Conservation (phyloP, 1,140 invertebrate genomes). For the Pentalonia nigronervosa region DNA sequence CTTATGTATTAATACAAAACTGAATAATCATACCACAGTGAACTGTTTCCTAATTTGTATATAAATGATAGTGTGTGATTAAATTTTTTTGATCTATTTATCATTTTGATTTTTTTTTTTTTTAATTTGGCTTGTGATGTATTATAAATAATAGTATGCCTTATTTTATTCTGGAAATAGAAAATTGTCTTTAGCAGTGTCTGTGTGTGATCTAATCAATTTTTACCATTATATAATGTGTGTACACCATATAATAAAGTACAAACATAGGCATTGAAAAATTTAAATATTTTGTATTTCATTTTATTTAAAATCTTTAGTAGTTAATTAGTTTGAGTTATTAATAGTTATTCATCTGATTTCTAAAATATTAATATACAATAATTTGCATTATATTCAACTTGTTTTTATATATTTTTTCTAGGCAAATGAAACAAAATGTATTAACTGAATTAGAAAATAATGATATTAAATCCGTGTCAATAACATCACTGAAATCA, state of each 20-base stretch:
- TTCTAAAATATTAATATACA: neutral
- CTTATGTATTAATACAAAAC: neutral
- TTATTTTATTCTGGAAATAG: too few relatives aligned
- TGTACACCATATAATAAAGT: too few relatives aligned
- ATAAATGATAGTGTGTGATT: neutral
- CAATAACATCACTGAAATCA: neutral
- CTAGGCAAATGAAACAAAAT: slow-evolving; percentile 32
- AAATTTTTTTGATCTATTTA: too few relatives aligned
- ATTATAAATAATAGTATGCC: too few relatives aligned
- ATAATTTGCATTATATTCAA: neutral
- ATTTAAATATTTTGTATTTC: neutral
- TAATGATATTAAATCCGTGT: neutral
- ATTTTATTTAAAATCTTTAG: neutral
- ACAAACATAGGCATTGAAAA: neutral
- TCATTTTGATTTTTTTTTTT: neutral
- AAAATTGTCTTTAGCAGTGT: too few relatives aligned
- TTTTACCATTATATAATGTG: too few relatives aligned
- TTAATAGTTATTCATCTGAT: neutral
- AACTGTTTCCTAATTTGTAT: neutral
- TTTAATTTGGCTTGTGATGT: neutral
- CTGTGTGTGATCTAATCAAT: too few relatives aligned
- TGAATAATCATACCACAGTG: neutral
- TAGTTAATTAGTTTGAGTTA: neutral
- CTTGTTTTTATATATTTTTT: neutral
- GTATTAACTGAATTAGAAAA: slow-evolving; percentile 28